A percentile compares a stretch with the other conserved stretches of the same genome.
These are phyloP conservation scores for Heliconius melpomene DNA, from an alignment of 1,140 invertebrate genomes.

Conservation along the genomic window DNA sequence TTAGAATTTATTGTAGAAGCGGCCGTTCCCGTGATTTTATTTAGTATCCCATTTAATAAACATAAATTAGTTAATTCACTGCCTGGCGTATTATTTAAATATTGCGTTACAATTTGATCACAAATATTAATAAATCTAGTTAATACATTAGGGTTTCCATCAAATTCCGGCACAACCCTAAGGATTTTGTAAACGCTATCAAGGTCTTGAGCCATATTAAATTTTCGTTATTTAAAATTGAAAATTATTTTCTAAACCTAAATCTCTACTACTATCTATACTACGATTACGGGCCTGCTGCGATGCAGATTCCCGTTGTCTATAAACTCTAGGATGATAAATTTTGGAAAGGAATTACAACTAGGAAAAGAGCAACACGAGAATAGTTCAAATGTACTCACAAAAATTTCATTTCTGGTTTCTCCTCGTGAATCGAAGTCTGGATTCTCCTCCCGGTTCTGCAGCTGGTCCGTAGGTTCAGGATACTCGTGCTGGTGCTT, in stretches of 20 bases:
- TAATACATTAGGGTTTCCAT: conserved; percentile 17
- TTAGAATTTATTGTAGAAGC: conserved; percentile 21
- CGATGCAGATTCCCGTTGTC: neutral
- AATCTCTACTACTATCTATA: conserved; percentile 1
- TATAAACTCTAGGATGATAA: neutral
- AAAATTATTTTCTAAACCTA: conserved; percentile 1
- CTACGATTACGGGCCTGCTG: neutral
- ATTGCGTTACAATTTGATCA: neutral
- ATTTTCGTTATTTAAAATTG: conserved; percentile 1
- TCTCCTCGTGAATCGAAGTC: neutral
- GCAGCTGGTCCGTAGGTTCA: conserved; percentile 14
- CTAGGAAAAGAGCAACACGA: neutral
- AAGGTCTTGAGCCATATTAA: conserved; percentile 1
- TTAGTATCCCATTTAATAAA: conserved; percentile 22
- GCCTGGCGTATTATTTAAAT: neutral
- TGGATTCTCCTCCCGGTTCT: neutral
- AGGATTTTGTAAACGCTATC: conserved; percentile 3
- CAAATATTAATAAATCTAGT: conserved; percentile 16
- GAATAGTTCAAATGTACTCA: conserved; percentile 1
- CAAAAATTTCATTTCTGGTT: neutral
- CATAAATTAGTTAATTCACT: conserved; percentile 12
- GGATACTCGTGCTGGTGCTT: too few species aligned
- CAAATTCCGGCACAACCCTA: conserved; percentile 1
- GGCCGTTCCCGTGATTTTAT: conserved; percentile 20
- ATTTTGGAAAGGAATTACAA: neutral